Conservation (phyloP, 2,888 invertebrate genomes). For the Drosophila lutescens region DNA sequence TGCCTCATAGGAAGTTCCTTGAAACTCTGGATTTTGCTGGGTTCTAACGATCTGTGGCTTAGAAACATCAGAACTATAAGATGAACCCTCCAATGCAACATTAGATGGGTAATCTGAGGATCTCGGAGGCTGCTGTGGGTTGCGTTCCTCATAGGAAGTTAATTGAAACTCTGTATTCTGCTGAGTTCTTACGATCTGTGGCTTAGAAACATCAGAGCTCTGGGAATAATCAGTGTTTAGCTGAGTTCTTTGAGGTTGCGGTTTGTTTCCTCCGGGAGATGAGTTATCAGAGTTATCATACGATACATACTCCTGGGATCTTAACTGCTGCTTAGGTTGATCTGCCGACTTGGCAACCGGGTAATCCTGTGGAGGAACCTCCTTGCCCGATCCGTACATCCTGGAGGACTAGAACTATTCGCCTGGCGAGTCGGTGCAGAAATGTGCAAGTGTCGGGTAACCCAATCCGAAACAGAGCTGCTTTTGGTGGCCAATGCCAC, state of each 20-base stretch:
- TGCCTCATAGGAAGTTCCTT: neutral
- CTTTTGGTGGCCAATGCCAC: slow-evolving; percentile 50
- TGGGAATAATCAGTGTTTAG: slow-evolving; percentile 11
- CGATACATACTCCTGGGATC: slow-evolving; percentile 5
- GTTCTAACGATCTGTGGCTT: neutral
- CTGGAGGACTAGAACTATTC: slow-evolving; percentile 59
- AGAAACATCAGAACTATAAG: too few relatives aligned
- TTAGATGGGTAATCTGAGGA: slow-evolving; percentile 18
- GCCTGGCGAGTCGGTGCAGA: slow-evolving; percentile 79
- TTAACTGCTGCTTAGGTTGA: slow-evolving; percentile 25
- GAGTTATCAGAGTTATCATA: slow-evolving; percentile 9
- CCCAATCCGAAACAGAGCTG: slow-evolving; percentile 63
- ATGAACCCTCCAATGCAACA: too few relatives aligned
- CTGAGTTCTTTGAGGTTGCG: slow-evolving; percentile 3
- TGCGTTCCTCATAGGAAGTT: neutral
- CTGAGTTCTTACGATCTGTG: neutral
- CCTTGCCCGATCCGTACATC: slow-evolving; percentile 39
- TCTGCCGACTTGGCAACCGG: slow-evolving; percentile 14
- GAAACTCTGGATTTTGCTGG: slow-evolving; percentile 11
- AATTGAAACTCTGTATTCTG: slow-evolving; percentile 6
- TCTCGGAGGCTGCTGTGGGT: neutral
- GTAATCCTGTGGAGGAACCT: slow-evolving; percentile 15
- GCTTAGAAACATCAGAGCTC: too few relatives aligned
- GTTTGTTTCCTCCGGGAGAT: neutral
- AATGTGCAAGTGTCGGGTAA: slow-evolving; percentile 81